These are phyloP conservation scores for Phalacrocorax aristotelis DNA, from an alignment of 2,113 vertebrate genomes.

Conservation along the genomic window DNA sequence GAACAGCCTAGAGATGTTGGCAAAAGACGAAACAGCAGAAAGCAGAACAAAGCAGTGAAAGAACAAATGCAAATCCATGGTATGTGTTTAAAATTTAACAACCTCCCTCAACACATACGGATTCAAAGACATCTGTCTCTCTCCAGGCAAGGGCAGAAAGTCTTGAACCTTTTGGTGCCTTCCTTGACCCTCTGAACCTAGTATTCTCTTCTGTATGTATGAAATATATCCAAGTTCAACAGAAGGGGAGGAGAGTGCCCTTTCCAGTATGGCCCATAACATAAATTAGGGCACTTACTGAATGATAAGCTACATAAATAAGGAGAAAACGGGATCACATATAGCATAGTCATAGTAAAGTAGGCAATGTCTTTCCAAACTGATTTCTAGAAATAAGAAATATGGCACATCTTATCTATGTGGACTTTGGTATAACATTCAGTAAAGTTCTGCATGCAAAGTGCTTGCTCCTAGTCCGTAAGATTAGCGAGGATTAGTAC, in stretches of 20 bases:
- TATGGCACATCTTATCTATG: not conserved
- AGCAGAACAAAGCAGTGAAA: not conserved
- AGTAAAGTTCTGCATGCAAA: not conserved
- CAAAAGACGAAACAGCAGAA: not conserved
- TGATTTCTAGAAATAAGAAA: not conserved
- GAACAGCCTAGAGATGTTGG: not conserved
- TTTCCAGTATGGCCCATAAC: not conserved
- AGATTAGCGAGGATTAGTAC: not conserved
- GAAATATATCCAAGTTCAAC: not conserved
- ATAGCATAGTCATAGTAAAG: not conserved
- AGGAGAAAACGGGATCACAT: not conserved
- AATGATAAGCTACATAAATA: not conserved
- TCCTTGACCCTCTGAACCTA: not conserved
- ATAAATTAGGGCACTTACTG: not conserved
- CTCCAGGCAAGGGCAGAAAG: not conserved
- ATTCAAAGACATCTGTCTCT: not conserved
- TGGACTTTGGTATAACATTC: not conserved
- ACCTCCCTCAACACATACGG: not conserved
- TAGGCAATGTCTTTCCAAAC: not conserved
- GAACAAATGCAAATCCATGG: not conserved
- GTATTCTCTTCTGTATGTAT: not conserved
- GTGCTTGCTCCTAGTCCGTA: not conserved
- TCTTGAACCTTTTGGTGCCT: not conserved
- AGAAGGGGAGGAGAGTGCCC: not conserved
- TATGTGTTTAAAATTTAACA: not conserved